Percentiles rank a stretch among this genome's conserved stretches.
Conservation (phyloP, 2,797 vertebrate genomes). For the Sciurus carolinensis region DNA sequence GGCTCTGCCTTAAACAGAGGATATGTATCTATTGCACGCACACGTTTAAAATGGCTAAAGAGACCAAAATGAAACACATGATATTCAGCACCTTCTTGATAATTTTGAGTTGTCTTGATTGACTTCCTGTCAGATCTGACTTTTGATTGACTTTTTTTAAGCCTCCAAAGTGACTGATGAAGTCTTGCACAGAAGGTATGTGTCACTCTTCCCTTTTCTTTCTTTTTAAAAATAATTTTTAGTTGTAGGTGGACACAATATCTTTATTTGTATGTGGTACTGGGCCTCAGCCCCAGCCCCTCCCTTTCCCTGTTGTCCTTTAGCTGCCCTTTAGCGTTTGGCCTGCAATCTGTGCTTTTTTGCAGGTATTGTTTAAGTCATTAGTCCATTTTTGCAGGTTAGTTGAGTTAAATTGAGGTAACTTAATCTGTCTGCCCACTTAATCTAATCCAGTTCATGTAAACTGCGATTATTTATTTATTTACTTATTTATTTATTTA, state of each 20-base stretch:
- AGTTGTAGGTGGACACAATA: too few species aligned
- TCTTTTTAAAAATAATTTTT: too few species aligned
- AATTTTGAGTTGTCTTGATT: slow-evolving; percentile 30
- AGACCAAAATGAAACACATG: neutral
- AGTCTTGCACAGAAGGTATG: neutral
- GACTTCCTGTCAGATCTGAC: neutral
- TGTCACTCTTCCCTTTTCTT: neutral
- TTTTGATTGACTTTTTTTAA: neutral
- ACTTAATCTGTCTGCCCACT: neutral
- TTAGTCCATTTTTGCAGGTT: slow-evolving; percentile 7
- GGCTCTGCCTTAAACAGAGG: neutral
- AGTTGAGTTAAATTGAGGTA: slow-evolving; percentile 15
- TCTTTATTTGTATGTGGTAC: too few species aligned
- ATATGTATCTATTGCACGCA: neutral
- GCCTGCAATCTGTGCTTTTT: neutral
- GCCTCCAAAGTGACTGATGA: neutral
- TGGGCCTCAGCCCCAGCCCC: too few species aligned
- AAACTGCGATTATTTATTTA: neutral
- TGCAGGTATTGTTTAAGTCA: neutral
- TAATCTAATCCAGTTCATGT: neutral
- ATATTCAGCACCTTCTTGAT: neutral
- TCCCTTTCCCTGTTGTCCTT: neutral
- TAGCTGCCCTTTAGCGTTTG: neutral
- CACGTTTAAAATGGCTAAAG: neutral
- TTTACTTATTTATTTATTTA: too few species aligned